Evolutionary conservation across 2,888 invertebrate species (phyloP).

Genomic region (Rambutsinella grinnellia): DNA sequence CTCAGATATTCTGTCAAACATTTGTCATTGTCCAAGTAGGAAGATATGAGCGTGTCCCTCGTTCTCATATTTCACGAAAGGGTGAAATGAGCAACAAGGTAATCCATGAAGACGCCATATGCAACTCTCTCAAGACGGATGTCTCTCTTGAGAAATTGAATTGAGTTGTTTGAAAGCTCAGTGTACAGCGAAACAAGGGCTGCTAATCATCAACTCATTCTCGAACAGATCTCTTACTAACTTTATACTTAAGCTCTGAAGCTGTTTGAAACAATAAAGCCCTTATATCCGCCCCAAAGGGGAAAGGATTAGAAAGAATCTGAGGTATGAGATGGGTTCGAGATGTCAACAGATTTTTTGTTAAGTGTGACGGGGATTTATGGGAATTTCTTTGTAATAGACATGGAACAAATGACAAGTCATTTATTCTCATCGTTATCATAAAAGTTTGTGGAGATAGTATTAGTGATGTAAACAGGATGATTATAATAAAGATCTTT

Average conservation of each 20-base stretch:
- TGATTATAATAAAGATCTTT: not conserved
- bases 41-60: constrained; percentile 8
- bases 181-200: too few species aligned
- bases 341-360: constrained; percentile 50
- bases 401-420: constrained; percentile 52
- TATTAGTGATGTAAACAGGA: constrained; percentile 16
- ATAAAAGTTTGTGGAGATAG: constrained; percentile 39
- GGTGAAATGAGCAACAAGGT: not conserved
- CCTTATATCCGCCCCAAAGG: too few species aligned
- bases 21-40: constrained; percentile 41
- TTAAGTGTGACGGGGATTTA: constrained; percentile 45
- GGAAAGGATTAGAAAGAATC: too few species aligned
- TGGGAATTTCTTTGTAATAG: constrained; percentile 42
- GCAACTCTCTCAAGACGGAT: not conserved
- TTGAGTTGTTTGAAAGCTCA: not conserved
- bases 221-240: too few species aligned
- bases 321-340: constrained; percentile 35
- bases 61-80: constrained; percentile 47
- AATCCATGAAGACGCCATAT: not conserved
- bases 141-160: not conserved
- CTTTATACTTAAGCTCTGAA: too few species aligned
- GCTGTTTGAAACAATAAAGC: too few species aligned
- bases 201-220: too few species aligned
- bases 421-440: constrained; percentile 49
- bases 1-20: constrained; percentile 26